phyloP scores from a whole-genome alignment of 2,888 invertebrate species.

The Pollenia griseotomentosa region DNA sequence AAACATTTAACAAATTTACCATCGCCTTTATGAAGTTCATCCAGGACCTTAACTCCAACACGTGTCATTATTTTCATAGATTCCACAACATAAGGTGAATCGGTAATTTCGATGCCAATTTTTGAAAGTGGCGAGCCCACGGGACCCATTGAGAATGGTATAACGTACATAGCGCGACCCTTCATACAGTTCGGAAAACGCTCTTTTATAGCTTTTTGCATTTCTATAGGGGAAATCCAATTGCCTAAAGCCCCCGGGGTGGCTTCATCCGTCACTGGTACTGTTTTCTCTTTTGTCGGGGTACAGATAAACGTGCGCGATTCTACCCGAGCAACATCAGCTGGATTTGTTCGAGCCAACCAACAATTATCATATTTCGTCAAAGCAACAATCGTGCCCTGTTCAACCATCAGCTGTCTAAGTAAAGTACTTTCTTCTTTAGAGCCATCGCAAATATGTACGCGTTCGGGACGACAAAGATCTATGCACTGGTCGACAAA shows the following conservation, averaged over 20 bases:
- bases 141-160: conserved; percentile 99
- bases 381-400: conserved; percentile 91
- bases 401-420: conserved; percentile 90
- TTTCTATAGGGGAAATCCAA: conserved; percentile 94
- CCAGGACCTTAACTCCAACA: conserved; percentile 88
- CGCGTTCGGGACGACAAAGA: conserved; percentile 93
- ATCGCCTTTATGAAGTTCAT: conserved; percentile 85
- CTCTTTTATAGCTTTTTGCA: conserved; percentile 91
- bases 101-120: conserved; percentile 98
- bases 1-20: conserved; percentile 92
- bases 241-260: conserved; percentile 95
- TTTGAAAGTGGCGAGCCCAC: conserved; percentile 97
- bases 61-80: conserved; percentile 99
- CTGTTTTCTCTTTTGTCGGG: conserved; percentile 90
- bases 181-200: conserved; percentile 96
- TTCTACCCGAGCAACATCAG: conserved; percentile 98
- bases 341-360: conserved; percentile 97
- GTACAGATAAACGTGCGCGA: conserved; percentile 98
- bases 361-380: conserved; percentile 97
- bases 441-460: conserved; percentile 97
- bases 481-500: conserved; percentile 92
- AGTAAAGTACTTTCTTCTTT: conserved; percentile 91
- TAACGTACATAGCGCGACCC: conserved; percentile 98
- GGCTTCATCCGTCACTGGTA: conserved; percentile 91
- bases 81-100: conserved; percentile 98